Evolutionary conservation across 2,797 vertebrate genomes (phyloP).

Genomic region (Champsocephalus gunnari): DNA sequence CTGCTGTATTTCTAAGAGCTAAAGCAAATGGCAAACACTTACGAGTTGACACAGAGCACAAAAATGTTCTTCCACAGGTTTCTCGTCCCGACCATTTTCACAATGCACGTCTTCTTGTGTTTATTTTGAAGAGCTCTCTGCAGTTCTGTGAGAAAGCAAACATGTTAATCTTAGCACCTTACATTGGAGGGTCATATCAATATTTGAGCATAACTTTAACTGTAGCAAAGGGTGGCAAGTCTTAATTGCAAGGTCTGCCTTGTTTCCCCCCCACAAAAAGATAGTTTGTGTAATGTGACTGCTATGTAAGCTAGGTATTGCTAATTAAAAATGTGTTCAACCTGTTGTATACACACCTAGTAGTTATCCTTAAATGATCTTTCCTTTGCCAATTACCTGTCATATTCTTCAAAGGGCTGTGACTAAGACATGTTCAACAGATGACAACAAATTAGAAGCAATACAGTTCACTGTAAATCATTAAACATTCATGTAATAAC

Average conservation of each 20-base stretch:
- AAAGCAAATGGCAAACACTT: slow-evolving; percentile 67
- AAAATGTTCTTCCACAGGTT: slow-evolving; percentile 99
- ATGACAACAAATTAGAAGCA: not conserved
- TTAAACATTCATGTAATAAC: not conserved
- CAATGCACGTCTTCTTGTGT: slow-evolving; percentile 93
- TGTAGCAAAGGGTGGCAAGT: not conserved
- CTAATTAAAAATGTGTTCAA: too few species aligned
- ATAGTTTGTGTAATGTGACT: not conserved
- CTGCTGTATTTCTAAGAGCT: not conserved
- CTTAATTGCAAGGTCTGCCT: not conserved
- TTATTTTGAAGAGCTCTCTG: slow-evolving; percentile 90
- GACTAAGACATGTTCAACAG: too few species aligned
- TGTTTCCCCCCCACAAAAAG: not conserved
- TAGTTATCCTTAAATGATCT: not conserved
- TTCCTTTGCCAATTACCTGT: not conserved
- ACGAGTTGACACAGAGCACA: slow-evolving; percentile 98
- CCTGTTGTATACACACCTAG: too few species aligned
- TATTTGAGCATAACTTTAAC: not conserved
- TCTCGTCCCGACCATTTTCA: slow-evolving; percentile 94
- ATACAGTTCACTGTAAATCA: not conserved
- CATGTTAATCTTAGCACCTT: not conserved
- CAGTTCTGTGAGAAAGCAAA: slow-evolving; percentile 86
- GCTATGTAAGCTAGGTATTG: too few species aligned
- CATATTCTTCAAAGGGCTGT: not conserved
- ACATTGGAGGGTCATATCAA: not conserved